phyloP scores from a whole-genome alignment of 2,113 vertebrate species.

The Eleginops maclovinus region DNA sequence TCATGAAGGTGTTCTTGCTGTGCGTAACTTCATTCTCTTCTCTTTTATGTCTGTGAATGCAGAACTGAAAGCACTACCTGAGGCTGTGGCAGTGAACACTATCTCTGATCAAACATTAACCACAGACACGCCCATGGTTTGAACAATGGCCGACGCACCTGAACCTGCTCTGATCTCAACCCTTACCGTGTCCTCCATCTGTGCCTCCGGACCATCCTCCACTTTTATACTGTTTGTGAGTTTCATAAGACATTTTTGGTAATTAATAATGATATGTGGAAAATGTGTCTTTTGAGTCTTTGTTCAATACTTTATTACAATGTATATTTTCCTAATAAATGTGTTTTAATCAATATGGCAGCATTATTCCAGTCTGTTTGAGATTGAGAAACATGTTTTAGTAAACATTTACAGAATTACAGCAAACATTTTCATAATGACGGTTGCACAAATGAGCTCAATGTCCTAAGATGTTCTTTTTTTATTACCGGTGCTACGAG shows the following conservation, averaged over 20 bases:
- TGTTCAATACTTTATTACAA: background rate
- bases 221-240: conserved; percentile 3
- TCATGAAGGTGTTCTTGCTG: rapidly evolving
- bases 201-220: background rate
- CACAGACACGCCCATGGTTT: conserved; percentile 24
- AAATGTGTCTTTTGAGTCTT: background rate
- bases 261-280: background rate
- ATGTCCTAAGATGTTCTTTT: no score
- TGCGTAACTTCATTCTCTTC: background rate
- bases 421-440: no score
- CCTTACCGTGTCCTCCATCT: background rate
- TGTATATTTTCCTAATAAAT: conserved; percentile 28
- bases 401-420: no score
- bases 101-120: conserved; percentile 69
- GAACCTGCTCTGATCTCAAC: background rate
- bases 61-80: conserved; percentile 3
- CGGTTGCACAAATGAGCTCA: no score
- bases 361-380: background rate
- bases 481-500: no score
- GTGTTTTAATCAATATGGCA: background rate
- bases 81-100: conserved; percentile 8
- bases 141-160: conserved; percentile 21
- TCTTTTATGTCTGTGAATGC: conserved; percentile 20
- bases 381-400: background rate
- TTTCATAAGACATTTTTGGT: background rate